Conservation (phyloP, 2,797 vertebrate genomes). For the Gadopsis bispinosus region DNA sequence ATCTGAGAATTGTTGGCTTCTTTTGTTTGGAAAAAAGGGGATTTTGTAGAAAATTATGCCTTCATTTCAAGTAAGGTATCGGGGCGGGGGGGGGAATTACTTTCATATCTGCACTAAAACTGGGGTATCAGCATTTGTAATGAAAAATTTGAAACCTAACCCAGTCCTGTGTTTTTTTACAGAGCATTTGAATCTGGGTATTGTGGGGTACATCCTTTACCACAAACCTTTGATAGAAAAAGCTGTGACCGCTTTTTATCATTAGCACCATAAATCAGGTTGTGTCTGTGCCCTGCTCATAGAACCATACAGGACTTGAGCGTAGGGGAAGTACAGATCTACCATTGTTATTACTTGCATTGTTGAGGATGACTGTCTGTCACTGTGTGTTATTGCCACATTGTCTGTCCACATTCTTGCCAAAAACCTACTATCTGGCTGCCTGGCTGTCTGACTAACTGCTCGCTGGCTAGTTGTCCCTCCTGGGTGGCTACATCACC, state of each 20-base stretch:
- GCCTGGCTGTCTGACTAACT: conserved; percentile 50
- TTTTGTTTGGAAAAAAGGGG: not conserved
- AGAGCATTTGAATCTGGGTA: not conserved
- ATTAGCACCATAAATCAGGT: conserved; percentile 26
- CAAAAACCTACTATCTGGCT: conserved; percentile 10
- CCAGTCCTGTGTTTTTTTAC: not conserved
- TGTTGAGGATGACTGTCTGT: conserved; percentile 33
- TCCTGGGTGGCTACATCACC: conserved; percentile 76
- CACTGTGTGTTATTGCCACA: conserved; percentile 40
- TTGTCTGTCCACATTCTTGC: conserved; percentile 21
- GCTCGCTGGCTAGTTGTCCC: conserved; percentile 69
- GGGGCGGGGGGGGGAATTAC: no score
- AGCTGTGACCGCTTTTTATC: not conserved
- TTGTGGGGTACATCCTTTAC: conserved; percentile 1
- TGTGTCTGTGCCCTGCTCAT: conserved; percentile 12
- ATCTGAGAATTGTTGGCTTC: conserved; percentile 2
- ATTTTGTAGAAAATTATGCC: not conserved
- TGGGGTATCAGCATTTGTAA: not conserved
- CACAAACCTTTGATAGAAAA: not conserved
- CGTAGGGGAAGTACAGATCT: conserved; percentile 26
- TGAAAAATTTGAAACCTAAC: not conserved
- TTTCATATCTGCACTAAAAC: not conserved
- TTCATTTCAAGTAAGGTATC: not conserved
- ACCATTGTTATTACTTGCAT: conserved; percentile 38
- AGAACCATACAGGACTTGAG: conserved; percentile 14